These are phyloP conservation scores for Lasioglossum calceatum DNA, from an alignment of 2,888 invertebrate species.

Conservation along the genomic window DNA sequence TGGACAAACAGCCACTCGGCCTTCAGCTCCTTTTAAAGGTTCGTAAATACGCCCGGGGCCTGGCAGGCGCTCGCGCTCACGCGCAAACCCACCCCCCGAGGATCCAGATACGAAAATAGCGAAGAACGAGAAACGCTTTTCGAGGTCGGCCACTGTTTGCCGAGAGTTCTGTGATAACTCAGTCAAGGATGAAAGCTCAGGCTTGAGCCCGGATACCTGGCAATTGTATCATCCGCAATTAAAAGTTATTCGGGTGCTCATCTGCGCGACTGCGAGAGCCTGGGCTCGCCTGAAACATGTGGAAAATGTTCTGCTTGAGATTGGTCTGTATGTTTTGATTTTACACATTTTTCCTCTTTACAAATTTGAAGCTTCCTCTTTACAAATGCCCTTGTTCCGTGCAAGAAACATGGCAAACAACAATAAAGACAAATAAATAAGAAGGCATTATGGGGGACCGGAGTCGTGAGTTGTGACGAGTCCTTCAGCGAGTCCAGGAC, in stretches of 20 bases:
- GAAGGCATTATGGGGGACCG: no score
- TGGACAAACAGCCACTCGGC: conserved; percentile 54
- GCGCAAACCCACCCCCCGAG: not conserved
- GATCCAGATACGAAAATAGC: not conserved
- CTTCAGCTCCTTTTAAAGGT: conserved; percentile 53
- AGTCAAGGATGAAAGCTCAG: not conserved
- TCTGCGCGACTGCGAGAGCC: no score
- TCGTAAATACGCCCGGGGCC: conserved; percentile 52
- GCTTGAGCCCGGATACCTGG: not conserved
- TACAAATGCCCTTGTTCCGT: not conserved
- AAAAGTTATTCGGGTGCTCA: not conserved
- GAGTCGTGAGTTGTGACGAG: not conserved
- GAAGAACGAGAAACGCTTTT: not conserved
- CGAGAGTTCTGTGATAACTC: not conserved
- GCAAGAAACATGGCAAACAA: no score
- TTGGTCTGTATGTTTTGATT: no score
- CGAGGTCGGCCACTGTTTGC: conserved; percentile 2
- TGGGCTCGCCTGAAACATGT: no score
- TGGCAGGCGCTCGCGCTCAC: not conserved
- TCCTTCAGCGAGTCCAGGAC: no score
- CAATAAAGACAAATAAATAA: no score
- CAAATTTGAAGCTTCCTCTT: no score
- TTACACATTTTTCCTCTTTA: no score
- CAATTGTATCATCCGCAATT: not conserved
- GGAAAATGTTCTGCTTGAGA: no score